These are phyloP conservation scores for Penelope pileata DNA, from an alignment of 2,113 vertebrate genomes.

Conservation along the genomic window DNA sequence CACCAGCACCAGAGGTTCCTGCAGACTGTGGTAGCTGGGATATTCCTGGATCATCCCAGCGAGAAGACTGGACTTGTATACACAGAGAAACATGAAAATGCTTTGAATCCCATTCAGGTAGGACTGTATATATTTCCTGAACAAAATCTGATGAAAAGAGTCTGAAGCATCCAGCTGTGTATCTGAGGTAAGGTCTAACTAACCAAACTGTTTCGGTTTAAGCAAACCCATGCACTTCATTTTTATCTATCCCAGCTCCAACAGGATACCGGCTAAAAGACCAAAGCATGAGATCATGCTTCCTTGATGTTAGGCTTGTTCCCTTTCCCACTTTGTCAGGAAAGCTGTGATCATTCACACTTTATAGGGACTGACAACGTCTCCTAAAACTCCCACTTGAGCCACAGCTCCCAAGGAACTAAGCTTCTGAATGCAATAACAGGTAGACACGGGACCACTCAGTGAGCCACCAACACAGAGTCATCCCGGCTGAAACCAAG, in stretches of 20 bases:
- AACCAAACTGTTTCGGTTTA: not conserved
- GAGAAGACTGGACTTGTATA: not conserved
- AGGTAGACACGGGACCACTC: not conserved
- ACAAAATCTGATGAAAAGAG: not conserved
- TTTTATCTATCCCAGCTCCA: not conserved
- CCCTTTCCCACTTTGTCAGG: not conserved
- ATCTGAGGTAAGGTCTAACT: not conserved
- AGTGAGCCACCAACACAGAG: not conserved
- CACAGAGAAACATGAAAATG: not conserved
- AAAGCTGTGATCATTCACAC: not conserved
- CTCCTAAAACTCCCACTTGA: not conserved
- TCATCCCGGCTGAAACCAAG: not conserved
- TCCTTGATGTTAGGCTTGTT: not conserved
- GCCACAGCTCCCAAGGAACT: accelerated
- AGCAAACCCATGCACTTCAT: not conserved
- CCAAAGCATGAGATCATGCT: not conserved
- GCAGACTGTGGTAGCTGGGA: not conserved
- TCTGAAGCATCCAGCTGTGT: not conserved
- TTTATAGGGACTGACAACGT: not conserved
- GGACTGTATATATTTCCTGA: not conserved
- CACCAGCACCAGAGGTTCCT: not conserved
- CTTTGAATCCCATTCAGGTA: not conserved
- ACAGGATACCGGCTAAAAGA: not conserved
- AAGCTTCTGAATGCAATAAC: not conserved
- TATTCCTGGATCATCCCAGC: not conserved